phyloP scores from a whole-genome alignment of 1,140 invertebrate genomes.

The Bombus ignitus region DNA sequence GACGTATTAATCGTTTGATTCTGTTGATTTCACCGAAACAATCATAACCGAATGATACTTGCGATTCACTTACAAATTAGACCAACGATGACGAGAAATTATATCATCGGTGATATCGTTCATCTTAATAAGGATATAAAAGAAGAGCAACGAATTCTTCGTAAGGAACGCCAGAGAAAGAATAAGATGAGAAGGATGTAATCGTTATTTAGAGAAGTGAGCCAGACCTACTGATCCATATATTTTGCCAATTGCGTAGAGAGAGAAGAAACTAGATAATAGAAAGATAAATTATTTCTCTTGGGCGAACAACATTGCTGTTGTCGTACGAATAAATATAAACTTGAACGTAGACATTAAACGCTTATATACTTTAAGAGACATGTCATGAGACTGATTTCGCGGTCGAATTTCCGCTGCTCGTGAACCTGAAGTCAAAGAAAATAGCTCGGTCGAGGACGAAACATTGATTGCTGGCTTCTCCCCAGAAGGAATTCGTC shows the following conservation, averaged over 20 bases:
- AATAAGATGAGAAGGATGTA: conserved; percentile 34
- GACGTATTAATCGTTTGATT: not conserved
- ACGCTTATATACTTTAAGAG: not conserved
- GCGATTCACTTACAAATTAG: not conserved
- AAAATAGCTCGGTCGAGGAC: conserved; percentile 68
- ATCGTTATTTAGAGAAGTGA: conserved; percentile 73
- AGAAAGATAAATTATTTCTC: conserved; percentile 13
- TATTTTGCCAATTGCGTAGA: conserved; percentile 48
- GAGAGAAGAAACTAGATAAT: not conserved
- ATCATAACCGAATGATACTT: not conserved
- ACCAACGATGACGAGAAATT: not conserved
- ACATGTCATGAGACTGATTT: not conserved
- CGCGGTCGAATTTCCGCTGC: conserved; percentile 12
- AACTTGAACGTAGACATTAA: not conserved
- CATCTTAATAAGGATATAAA: not conserved
- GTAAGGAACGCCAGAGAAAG: conserved; percentile 2
- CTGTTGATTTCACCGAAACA: not conserved
- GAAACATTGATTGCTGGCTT: conserved; percentile 68
- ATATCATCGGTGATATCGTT: not conserved
- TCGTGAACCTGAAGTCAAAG: conserved; percentile 55
- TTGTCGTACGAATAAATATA: conserved; percentile 16
- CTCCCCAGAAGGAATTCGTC: conserved; percentile 62
- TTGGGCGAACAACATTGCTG: not conserved
- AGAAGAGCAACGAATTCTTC: not conserved
- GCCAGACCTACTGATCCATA: conserved; percentile 77